Percentiles rank a stretch among this genome's conserved stretches.
Conservation (phyloP, 2,888 invertebrate species). For the Electrophaes corylata region DNA sequence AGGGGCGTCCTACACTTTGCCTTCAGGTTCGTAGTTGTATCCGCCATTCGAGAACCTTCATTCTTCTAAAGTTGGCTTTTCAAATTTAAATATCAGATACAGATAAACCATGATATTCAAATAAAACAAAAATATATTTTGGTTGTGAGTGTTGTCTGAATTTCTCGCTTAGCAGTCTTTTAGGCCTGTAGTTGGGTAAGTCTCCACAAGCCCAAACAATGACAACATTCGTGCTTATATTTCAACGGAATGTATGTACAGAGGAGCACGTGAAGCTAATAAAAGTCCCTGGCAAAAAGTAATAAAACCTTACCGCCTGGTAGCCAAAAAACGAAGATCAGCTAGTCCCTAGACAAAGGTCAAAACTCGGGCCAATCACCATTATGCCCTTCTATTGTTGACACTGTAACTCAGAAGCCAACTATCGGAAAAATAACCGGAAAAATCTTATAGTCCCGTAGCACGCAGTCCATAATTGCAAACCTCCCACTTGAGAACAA, state of each 20-base stretch:
- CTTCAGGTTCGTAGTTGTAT: too few species aligned
- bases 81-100: too few species aligned
- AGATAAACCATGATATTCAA: too few species aligned
- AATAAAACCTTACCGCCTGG: constrained; percentile 4
- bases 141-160: too few species aligned
- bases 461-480: constrained; percentile 37
- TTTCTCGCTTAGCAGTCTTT: too few species aligned
- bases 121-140: too few species aligned
- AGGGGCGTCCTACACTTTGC: too few species aligned
- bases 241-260: background rate
- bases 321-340: constrained; percentile 10
- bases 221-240: background rate
- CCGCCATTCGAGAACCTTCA: too few species aligned
- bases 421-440: constrained; percentile 17
- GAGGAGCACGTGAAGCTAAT: constrained; percentile 16
- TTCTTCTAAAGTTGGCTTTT: too few species aligned
- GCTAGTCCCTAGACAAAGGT: constrained; percentile 11
- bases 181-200: too few species aligned
- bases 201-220: too few species aligned
- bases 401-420: constrained; percentile 16
- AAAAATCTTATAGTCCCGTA: constrained; percentile 11
- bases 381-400: constrained; percentile 25
- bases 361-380: constrained; percentile 32
- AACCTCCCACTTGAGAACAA: constrained; percentile 38
- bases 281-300: constrained; percentile 11